A percentile compares a stretch with the other conserved stretches of the same genome.
Conservation (phyloP, 2,113 vertebrate species). For the Hylia prasina region DNA sequence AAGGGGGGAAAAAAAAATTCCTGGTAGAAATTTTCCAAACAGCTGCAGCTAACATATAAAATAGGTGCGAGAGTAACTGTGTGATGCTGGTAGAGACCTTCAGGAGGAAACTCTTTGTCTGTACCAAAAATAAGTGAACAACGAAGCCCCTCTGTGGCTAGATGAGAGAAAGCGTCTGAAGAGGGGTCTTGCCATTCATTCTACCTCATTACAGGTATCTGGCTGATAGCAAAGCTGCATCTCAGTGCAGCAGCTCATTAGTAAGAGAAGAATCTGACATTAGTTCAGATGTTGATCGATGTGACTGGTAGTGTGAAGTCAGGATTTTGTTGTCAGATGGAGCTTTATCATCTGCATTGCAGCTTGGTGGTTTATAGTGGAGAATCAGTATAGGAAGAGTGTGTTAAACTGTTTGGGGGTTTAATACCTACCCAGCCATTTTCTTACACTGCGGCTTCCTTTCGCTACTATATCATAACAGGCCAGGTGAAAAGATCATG, state of each 20-base stretch:
- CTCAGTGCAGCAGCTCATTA: slow-evolving; percentile 70
- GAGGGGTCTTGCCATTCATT: slow-evolving; percentile 40
- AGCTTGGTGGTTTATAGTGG: slow-evolving; percentile 25
- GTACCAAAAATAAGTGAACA: slow-evolving; percentile 45
- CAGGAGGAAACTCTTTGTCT: slow-evolving; percentile 30
- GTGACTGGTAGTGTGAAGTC: slow-evolving; percentile 66
- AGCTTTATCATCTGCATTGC: slow-evolving; percentile 51
- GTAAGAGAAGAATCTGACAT: slow-evolving; percentile 72
- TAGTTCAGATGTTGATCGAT: slow-evolving; percentile 73
- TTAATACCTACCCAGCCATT: not conserved
- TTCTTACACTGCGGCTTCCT: not conserved
- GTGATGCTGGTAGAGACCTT: not conserved
- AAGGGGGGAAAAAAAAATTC: not conserved
- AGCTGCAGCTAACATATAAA: not conserved
- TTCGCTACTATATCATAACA: not conserved
- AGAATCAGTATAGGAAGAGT: not conserved
- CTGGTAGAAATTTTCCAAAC: not conserved
- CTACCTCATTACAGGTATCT: slow-evolving; percentile 62
- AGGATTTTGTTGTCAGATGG: slow-evolving; percentile 48
- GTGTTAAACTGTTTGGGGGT: slow-evolving; percentile 37
- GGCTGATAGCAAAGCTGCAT: slow-evolving; percentile 57
- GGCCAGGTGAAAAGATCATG: not conserved
- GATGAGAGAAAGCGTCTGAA: slow-evolving; percentile 49
- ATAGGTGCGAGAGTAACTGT: not conserved
- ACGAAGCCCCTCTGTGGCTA: slow-evolving; percentile 4